Evolutionary conservation across 2,888 invertebrate genomes (phyloP), one percentile per base, ranked within the genome.

Genomic region (Deilephila elpenor): DNA sequence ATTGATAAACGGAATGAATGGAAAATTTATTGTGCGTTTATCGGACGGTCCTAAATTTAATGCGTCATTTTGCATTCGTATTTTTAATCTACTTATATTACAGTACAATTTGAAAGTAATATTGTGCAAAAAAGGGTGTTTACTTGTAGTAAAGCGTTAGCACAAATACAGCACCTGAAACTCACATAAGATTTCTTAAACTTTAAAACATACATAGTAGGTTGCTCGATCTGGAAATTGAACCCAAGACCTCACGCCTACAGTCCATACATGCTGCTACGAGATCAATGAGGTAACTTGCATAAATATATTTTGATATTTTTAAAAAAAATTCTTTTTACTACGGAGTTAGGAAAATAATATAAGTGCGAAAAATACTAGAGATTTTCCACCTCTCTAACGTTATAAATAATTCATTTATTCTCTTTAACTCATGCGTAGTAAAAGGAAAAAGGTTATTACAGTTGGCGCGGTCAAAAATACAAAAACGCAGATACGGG

Each of bases 21-120:
- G 67, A 67, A 67, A 67, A 67, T 67, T 67, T 67, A 51, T 67
- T 25, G 25, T 51, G n/a, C 5, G 51, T 67, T 67, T 67, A 67
- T 67, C 67, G 11, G 19, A 20, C 51, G 25, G 25, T 25, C 44
- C 67, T 25, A 67, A 67, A 67, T 67, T 67, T 51, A 44, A 51
- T n/a, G 56, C 56, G 56, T n/a, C n/a, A 64, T 44, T 25, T 62
- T 34, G 11, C 64, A 64, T 11, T 20, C 20, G 17, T 34, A 4
- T 64, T 37, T 19, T 20, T 44, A 20, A 37, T 44, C 20, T 44
- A 20, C n/a, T 51, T 14, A n/a, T 67, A 25, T 44, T 25, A 44
- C n/a, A 56, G 19, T 56, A 56, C n/a, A 56, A 1, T 56, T 56
- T 5, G n/a, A 0, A 19, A 5, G 2, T 5, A 1, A 5, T 56